Evolutionary conservation across 2,888 invertebrate genomes (phyloP).

Genomic region (Lasioglossum zephyrum): DNA sequence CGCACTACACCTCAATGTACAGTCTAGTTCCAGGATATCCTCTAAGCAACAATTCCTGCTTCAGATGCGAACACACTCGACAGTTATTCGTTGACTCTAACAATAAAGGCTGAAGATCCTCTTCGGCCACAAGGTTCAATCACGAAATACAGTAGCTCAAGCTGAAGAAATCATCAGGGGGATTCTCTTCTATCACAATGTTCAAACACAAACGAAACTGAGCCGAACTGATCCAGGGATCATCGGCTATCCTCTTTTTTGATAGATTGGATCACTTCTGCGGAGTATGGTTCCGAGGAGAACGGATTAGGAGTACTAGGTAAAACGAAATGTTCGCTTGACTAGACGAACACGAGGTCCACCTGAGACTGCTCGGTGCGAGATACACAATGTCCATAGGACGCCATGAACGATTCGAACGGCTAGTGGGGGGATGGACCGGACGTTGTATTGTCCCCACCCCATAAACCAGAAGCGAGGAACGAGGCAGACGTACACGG

Average conservation of each 20-base stretch:
- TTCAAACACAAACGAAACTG: neutral
- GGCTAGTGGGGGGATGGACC: slow-evolving; percentile 77
- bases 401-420: slow-evolving; percentile 66
- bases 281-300: neutral
- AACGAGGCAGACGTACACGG: slow-evolving; percentile 60
- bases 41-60: neutral
- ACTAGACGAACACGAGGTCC: slow-evolving; percentile 63
- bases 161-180: neutral
- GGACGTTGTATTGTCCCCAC: slow-evolving; percentile 81
- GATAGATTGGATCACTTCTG: neutral
- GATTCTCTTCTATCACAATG: neutral
- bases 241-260: neutral
- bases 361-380: slow-evolving; percentile 69
- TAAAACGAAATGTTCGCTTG: slow-evolving; percentile 15
- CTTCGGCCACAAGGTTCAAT: neutral
- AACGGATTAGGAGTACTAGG: neutral
- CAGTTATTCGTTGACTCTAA: neutral
- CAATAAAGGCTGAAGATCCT: neutral
- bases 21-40: neutral
- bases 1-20: neutral
- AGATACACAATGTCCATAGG: slow-evolving; percentile 59
- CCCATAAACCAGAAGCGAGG: slow-evolving; percentile 61
- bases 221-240: neutral
- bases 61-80: neutral
- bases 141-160: neutral